Conservation (phyloP, 2,797 vertebrate genomes). For the Petrocephalus sullivani region DNA sequence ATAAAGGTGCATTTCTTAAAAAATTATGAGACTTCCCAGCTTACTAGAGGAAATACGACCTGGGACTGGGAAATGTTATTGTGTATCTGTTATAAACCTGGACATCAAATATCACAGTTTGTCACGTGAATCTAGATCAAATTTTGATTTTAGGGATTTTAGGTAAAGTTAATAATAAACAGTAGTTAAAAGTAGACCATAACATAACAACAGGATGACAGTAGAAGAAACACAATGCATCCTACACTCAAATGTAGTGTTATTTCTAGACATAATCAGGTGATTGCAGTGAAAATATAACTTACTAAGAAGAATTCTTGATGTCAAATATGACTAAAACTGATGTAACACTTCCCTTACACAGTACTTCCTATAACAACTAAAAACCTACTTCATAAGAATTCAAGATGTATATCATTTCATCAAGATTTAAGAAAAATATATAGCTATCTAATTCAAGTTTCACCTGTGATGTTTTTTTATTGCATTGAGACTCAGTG, state of each 20-base stretch:
- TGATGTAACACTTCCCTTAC: not conserved
- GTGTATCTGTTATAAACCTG: not conserved
- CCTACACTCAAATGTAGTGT: not conserved
- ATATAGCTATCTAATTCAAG: not conserved
- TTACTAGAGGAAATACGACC: not conserved
- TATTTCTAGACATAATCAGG: not conserved
- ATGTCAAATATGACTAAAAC: not conserved
- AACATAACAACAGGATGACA: not conserved
- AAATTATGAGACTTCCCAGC: not conserved
- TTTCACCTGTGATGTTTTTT: not conserved
- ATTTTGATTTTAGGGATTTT: not conserved
- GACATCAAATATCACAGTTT: not conserved
- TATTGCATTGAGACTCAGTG: not conserved
- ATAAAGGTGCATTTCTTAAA: too few relatives aligned
- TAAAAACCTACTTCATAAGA: not conserved
- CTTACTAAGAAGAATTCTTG: not conserved
- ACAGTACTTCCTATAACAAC: not conserved
- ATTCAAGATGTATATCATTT: not conserved
- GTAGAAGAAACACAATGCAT: not conserved
- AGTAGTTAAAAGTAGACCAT: not conserved
- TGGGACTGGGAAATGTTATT: not conserved
- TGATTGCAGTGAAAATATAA: not conserved
- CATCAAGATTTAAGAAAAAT: not conserved
- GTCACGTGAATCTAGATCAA: not conserved
- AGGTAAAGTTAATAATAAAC: not conserved